Base-by-base conservation (phyloP, 1,140 invertebrate species). In the Wiebesia pumilae region DNA sequence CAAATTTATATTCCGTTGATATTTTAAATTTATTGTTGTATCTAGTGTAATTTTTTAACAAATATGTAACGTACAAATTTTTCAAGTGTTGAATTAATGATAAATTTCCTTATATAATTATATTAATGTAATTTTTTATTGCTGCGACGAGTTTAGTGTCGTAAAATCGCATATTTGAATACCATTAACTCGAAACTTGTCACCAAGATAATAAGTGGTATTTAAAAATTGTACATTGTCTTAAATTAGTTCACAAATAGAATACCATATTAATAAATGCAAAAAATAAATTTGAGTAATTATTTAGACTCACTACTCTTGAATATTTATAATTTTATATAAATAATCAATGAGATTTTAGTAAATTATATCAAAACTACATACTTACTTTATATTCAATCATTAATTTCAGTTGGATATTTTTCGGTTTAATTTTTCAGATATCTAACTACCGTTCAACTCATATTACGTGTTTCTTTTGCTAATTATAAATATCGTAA, bases 301-400 rank as follows among this genome's bases (percentile, higher is more conserved):
- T 77, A 77, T 75, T 43, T 12, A 35, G 24, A 47, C 4, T 40
- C 21, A 73, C 2, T 21, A 4, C 24, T 65, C 51, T 47, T 51
- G 35, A 82, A 71, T 27, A 69, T 69, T 81, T 65, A 81, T 43
- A 71, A 27, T 40, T 71, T 33, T 16, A 47, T 71, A 51, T 82
- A 51, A 82, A 82, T 71, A 82, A 82, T 71, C 12, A 51, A 82
- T 82, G 27, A 16, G 62, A 47, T 81, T 81, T 81, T 69, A 51
- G 7, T 30, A 81, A 43, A 47, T 43, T 38, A 30, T 69, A n/a
- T 6, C 24, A 35, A 24, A 40, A 19, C n/a, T n/a, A n/a, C n/a
- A n/a, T n/a, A n/a, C 21, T n/a, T 43, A 75, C 1, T 24, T 43
- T 43, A 27, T 43, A 75, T 75, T 43, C 43, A 43, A 75, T 27